Conservation (phyloP, 2,888 invertebrate species). For the Drosophila atroscutellata region DNA sequence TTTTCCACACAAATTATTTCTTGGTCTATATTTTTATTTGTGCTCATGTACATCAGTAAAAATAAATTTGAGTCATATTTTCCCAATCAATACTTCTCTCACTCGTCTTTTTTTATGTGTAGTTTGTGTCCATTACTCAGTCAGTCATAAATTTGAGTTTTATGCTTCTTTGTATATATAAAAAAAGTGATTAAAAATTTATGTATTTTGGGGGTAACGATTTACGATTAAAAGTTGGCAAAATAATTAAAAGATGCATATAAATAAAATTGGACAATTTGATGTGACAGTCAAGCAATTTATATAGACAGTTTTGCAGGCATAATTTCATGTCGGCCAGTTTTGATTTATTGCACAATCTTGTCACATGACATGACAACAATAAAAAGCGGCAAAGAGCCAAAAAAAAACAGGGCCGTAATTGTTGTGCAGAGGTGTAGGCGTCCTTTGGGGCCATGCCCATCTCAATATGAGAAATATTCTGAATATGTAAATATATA, state of each 20-base stretch:
- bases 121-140: background rate
- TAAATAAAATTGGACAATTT: constrained; percentile 31
- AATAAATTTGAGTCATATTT: background rate
- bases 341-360: constrained; percentile 69
- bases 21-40: background rate
- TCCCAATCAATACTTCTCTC: background rate
- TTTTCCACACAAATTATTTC: background rate
- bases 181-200: constrained; percentile 4
- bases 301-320: constrained; percentile 40
- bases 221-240: constrained; percentile 11
- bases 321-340: constrained; percentile 44
- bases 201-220: constrained; percentile 1
- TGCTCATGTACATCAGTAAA: no score
- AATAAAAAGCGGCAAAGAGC: constrained; percentile 20
- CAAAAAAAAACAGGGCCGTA: constrained; percentile 42
- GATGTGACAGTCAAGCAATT: constrained; percentile 38
- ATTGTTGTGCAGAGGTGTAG: constrained; percentile 35
- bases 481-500: constrained; percentile 2
- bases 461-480: constrained; percentile 18
- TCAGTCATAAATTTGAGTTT: constrained; percentile 8
- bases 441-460: constrained; percentile 29
- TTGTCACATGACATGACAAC: constrained; percentile 58
- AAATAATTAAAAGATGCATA: constrained; percentile 23
- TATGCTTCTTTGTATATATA: background rate
- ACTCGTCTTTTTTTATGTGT: background rate